phyloP scores from a whole-genome alignment of 2,797 vertebrate species.

The Sebastes itinus region DNA sequence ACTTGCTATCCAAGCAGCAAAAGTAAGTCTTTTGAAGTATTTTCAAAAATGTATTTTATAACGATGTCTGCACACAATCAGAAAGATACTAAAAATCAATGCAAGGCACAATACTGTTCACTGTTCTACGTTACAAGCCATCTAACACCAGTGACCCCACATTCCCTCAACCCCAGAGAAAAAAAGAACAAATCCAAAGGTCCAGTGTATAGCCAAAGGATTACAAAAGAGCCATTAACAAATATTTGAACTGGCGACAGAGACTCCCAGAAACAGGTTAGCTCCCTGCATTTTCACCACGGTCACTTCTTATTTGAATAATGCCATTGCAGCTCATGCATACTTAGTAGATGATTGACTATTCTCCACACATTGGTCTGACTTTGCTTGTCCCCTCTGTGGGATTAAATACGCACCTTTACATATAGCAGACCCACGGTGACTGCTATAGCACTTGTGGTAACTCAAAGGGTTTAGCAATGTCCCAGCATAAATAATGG shows the following conservation, averaged over 20 bases:
- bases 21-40: not conserved
- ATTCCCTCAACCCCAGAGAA: not conserved
- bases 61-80: not conserved
- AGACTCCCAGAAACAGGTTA: constrained; percentile 36
- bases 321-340: constrained; percentile 40
- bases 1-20: not conserved
- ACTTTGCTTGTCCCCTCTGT: constrained; percentile 17
- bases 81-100: not conserved
- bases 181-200: not conserved
- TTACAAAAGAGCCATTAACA: constrained; percentile 26
- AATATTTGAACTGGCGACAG: constrained; percentile 44
- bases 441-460: not conserved
- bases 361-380: constrained; percentile 1
- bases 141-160: not conserved
- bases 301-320: constrained; percentile 55
- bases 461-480: not conserved
- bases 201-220: not conserved
- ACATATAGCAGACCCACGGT: not conserved
- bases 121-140: not conserved
- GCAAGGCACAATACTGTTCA: not conserved
- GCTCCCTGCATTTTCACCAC: constrained; percentile 27
- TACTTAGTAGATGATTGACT: constrained; percentile 31
- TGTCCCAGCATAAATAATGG: not conserved
- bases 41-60: not conserved
- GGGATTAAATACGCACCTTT: constrained; percentile 14